Base-by-base conservation (phyloP, 2,113 vertebrate genomes). In the Pachycephala philippinensis region DNA sequence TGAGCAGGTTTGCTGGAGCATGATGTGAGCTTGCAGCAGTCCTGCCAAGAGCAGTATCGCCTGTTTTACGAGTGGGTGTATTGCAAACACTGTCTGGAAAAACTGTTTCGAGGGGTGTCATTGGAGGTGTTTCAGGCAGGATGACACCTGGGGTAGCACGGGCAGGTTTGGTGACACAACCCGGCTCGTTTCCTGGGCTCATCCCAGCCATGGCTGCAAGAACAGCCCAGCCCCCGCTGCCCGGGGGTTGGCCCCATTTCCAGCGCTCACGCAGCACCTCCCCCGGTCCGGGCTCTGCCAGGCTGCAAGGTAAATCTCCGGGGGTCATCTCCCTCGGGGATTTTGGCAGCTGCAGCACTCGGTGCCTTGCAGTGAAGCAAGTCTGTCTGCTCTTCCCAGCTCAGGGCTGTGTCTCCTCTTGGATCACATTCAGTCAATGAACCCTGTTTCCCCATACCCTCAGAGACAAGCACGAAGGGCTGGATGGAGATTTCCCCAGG, bases 191-290 rank as follows among this genome's bases (percentile, higher is more conserved):
- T 22, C 26, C 40, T 40, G 44, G 35, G 21, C 24, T 59, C 18
- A 5, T 47, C 53, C 33, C 47, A 15, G 47, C 10, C 5, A 3
- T 3, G 56, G 24, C 60, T 49, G 60, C 44, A 21, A 22, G 54
- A 77, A 2, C 20, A 56, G 59, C 15, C 0, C 3, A 57, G 21
- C 3, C 12, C 30, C 12, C 0, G 0, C 18, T 56, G 33, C 39
- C 72, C 0, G 0, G 11, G 13, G 30, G 20, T 3, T 71, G 74
- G 26, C 23, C 16, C 23, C 1, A 1, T n/a, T 11, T 4, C n/a
- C 71, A 42, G 44, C 0, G 1, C 70, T 63, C 20, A 6, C 10
- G 12, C 50, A 6, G 63, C 71, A 6, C 22, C 27, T 61, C 40
- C 26, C n/a, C 30, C 18, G 63, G 4, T 2, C 50, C 27, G 8